phyloP scores from a whole-genome alignment of 2,888 invertebrate species.

The Balanococcus diminutus region DNA sequence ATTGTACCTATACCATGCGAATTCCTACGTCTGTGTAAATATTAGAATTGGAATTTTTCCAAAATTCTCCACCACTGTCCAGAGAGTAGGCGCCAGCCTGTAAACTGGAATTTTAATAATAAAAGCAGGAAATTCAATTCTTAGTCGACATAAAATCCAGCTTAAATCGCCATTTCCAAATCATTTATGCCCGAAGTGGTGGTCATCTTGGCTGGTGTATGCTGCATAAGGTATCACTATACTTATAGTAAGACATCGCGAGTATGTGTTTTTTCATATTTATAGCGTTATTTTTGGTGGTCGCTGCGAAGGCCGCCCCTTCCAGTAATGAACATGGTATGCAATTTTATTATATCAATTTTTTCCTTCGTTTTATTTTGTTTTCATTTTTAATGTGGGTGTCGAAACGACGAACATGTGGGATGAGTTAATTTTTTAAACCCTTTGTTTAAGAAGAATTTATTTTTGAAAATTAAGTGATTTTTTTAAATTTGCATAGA shows the following conservation, averaged over 20 bases:
- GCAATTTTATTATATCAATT: neutral
- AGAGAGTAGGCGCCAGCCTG: constrained; percentile 7
- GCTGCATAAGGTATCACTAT: neutral
- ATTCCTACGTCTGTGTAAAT: constrained; percentile 27
- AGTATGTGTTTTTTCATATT: constrained; percentile 12
- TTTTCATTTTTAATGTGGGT: too few relatives aligned
- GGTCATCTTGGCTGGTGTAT: neutral
- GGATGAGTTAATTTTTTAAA: neutral
- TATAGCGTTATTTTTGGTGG: neutral
- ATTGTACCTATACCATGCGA: constrained; percentile 8
- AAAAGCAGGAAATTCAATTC: constrained; percentile 31
- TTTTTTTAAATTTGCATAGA: too few relatives aligned
- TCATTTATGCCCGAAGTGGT: neutral
- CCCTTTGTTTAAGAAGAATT: neutral
- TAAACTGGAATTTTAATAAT: constrained; percentile 11
- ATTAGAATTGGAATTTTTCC: constrained; percentile 35
- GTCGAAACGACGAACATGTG: too few relatives aligned
- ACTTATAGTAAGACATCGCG: neutral
- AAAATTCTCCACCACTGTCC: constrained; percentile 22
- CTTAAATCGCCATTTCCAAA: constrained; percentile 32
- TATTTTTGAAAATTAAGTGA: neutral
- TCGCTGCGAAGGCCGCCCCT: neutral
- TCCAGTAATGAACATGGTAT: neutral
- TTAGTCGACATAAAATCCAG: neutral
- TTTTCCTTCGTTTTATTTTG: too few relatives aligned